These are phyloP conservation scores for Monopis laevigella DNA, from an alignment of 2,888 invertebrate species.

Conservation along the genomic window DNA sequence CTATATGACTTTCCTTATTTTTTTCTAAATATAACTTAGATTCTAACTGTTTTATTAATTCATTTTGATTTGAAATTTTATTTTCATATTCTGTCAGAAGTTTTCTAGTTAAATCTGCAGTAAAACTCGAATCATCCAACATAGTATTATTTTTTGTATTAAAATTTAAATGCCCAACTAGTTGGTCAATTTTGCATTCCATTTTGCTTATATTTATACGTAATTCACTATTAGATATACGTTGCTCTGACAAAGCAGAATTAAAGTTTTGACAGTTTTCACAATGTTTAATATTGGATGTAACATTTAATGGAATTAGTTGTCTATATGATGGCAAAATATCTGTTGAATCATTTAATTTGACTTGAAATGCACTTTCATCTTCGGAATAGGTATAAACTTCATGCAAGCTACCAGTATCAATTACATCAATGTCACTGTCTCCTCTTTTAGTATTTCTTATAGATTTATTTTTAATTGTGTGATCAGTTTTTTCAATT, in stretches of 20 bases:
- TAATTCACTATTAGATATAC: conserved; percentile 47
- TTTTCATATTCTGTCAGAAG: conserved; percentile 48
- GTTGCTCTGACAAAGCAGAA: conserved; percentile 38
- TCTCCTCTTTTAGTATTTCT: conserved; percentile 30
- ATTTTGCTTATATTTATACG: conserved; percentile 48
- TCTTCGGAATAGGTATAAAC: not conserved
- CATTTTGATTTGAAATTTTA: conserved; percentile 43
- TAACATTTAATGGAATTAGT: conserved; percentile 34
- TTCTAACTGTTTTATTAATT: conserved; percentile 34
- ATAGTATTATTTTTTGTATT: conserved; percentile 24
- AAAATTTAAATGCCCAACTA: conserved; percentile 34
- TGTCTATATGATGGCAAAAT: conserved; percentile 22
- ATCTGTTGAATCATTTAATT: no score
- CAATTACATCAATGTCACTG: conserved; percentile 24
- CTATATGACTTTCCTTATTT: no score
- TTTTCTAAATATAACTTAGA: no score
- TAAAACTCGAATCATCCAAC: conserved; percentile 23
- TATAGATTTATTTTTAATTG: conserved; percentile 33
- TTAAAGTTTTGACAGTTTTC: not conserved
- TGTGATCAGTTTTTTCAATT: conserved; percentile 31
- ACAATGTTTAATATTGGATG: conserved; percentile 21
- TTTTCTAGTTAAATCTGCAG: conserved; percentile 40
- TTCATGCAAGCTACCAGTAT: no score
- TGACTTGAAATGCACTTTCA: not conserved
- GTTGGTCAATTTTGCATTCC: conserved; percentile 41